Conservation (phyloP, 1,140 invertebrate genomes). For the Berghia stephanieae region DNA sequence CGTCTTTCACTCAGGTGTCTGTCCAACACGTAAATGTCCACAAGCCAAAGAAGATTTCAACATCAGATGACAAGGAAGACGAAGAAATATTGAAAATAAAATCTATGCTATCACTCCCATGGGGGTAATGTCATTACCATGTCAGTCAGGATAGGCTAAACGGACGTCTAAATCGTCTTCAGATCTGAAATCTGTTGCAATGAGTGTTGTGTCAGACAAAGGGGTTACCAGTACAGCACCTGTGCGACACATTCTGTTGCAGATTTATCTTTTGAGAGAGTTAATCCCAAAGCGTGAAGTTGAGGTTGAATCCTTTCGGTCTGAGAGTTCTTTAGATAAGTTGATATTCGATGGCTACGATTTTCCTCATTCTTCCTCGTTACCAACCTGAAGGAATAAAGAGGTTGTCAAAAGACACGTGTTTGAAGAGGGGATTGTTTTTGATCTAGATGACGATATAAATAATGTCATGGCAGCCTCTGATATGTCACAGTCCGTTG, state of each 20-base stretch:
- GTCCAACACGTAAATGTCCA: constrained; percentile 85
- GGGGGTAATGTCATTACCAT: constrained; percentile 89
- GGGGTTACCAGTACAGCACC: constrained; percentile 46
- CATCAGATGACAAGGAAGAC: constrained; percentile 54
- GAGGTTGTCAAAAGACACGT: constrained; percentile 60
- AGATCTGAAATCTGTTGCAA: constrained; percentile 56
- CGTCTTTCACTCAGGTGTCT: no score
- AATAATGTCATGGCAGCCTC: no score
- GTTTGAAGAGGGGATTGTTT: constrained; percentile 64
- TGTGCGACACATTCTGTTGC: constrained; percentile 47
- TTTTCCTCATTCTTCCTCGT: constrained; percentile 37
- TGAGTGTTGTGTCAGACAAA: constrained; percentile 56
- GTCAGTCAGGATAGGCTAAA: constrained; percentile 69
- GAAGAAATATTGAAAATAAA: constrained; percentile 71
- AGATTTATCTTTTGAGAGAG: constrained; percentile 61
- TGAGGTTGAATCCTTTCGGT: constrained; percentile 66
- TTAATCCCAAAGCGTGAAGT: constrained; percentile 58
- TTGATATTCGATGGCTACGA: constrained; percentile 59
- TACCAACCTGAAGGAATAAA: constrained; percentile 45
- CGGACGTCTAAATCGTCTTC: constrained; percentile 48
- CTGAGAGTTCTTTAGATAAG: constrained; percentile 58
- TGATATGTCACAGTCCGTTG: no score
- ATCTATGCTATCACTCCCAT: constrained; percentile 86
- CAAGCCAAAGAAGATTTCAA: constrained; percentile 71
- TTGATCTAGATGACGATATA: no score